phyloP scores from a whole-genome alignment of 2,113 vertebrate species.

The Bostrychus sinensis region DNA sequence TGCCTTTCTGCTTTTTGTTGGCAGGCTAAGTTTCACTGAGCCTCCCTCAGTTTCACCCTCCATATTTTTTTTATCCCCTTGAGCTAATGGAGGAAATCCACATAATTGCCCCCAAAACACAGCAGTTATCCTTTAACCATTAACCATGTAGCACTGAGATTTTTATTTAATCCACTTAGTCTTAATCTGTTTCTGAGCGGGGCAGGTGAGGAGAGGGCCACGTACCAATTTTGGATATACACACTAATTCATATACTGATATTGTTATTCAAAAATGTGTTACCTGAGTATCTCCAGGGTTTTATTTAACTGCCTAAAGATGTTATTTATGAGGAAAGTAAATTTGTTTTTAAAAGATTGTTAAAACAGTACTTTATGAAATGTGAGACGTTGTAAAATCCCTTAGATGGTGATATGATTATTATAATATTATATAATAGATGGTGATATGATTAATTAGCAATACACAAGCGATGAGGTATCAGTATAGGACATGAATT shows the following conservation, averaged over 20 bases:
- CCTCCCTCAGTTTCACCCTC: slow-evolving; percentile 23
- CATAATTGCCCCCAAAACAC: slow-evolving; percentile 71
- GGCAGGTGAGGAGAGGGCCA: slow-evolving; percentile 40
- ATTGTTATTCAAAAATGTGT: not conserved
- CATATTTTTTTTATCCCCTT: slow-evolving; percentile 10
- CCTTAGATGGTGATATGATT: no score
- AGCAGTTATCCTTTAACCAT: slow-evolving; percentile 54
- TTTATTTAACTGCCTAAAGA: no score
- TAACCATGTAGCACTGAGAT: slow-evolving; percentile 38
- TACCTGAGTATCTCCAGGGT: no score
- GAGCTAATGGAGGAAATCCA: slow-evolving; percentile 66
- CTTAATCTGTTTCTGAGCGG: slow-evolving; percentile 52
- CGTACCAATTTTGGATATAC: not conserved
- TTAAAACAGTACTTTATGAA: no score
- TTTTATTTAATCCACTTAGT: slow-evolving; percentile 49
- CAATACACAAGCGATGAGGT: no score
- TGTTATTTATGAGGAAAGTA: no score
- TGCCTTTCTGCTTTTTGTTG: slow-evolving; percentile 32
- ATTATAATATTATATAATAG: no score
- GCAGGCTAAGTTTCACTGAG: slow-evolving; percentile 40
- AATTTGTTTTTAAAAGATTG: no score
- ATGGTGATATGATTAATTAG: no score
- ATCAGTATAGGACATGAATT: no score
- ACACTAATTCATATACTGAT: not conserved
- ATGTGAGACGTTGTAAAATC: no score